Conservation (phyloP, 2,113 vertebrate species). For the Indicator maculatus region DNA sequence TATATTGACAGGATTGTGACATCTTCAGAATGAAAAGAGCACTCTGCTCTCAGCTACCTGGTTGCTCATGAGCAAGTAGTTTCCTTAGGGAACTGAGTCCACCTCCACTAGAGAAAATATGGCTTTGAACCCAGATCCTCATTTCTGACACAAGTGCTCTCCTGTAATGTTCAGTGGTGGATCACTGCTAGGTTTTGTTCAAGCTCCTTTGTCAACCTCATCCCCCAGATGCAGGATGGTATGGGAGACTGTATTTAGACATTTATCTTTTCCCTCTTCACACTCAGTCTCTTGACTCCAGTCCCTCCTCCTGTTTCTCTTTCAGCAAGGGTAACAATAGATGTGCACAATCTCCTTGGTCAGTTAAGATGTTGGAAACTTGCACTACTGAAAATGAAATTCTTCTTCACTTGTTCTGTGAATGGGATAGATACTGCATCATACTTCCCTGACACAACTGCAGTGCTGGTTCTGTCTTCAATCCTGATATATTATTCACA, state of each 20-base stretch:
- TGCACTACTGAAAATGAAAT: neutral
- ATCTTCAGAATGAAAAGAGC: neutral
- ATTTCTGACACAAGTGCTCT: neutral
- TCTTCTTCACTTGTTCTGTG: neutral
- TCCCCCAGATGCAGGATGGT: neutral
- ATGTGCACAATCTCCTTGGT: neutral
- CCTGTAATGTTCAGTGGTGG: neutral
- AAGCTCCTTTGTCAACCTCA: neutral
- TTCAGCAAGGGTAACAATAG: neutral
- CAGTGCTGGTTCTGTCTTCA: neutral
- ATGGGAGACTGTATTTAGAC: neutral
- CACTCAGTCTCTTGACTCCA: neutral
- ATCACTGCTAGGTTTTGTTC: neutral
- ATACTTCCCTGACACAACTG: neutral
- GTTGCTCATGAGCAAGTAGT: neutral
- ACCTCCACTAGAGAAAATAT: neutral
- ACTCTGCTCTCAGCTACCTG: neutral
- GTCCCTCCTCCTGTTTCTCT: neutral
- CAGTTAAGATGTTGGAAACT: neutral
- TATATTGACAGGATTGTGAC: neutral
- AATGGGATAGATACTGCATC: neutral
- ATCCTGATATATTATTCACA: neutral
- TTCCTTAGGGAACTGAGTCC: neutral
- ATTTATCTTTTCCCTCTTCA: neutral
- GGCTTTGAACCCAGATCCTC: neutral